phyloP scores from a whole-genome alignment of 2,113 vertebrate species.

The Crotalus helleri region DNA sequence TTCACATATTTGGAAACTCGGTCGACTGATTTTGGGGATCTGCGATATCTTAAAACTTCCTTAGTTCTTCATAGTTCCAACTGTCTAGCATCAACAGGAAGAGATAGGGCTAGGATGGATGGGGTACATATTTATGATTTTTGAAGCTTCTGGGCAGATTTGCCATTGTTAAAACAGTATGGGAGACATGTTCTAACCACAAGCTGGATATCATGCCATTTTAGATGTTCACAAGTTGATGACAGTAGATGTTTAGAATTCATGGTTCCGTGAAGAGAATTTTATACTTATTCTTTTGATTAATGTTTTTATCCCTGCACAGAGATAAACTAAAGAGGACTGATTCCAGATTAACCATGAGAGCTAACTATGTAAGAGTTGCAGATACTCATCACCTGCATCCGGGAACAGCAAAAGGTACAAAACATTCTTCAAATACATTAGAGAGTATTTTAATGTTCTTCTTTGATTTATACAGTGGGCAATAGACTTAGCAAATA shows the following conservation, averaged over 20 bases:
- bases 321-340: slow-evolving; percentile 75
- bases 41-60: no score
- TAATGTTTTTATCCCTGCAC: slow-evolving; percentile 41
- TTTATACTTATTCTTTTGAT: background rate
- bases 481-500: background rate
- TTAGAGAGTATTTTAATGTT: background rate
- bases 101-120: background rate
- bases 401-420: slow-evolving; percentile 76
- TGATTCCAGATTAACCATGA: slow-evolving; percentile 65
- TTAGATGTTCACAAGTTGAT: background rate
- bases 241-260: background rate
- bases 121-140: background rate
- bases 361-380: slow-evolving; percentile 73
- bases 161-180: background rate
- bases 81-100: background rate
- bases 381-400: slow-evolving; percentile 61
- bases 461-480: background rate
- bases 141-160: background rate
- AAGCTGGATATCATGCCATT: background rate
- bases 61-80: background rate
- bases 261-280: background rate
- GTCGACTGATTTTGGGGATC: no score
- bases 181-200: background rate
- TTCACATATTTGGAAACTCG: no score
- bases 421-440: slow-evolving; percentile 7